Conservation (phyloP, 2,113 vertebrate genomes). For the Poicephalus gulielmi region DNA sequence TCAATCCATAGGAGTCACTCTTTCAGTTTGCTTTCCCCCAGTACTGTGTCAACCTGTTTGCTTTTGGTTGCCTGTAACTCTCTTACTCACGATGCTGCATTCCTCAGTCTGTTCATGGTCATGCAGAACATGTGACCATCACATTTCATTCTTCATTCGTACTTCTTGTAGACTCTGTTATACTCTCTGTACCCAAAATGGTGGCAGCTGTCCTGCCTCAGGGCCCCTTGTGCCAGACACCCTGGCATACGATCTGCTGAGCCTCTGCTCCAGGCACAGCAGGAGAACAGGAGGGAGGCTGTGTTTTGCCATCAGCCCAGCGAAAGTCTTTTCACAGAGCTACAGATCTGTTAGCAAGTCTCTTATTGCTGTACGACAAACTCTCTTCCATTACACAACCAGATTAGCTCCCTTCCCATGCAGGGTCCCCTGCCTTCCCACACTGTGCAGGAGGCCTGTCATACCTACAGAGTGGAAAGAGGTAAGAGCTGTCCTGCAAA, state of each 20-base stretch:
- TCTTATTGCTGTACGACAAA: neutral
- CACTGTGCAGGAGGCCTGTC: neutral
- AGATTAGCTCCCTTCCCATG: neutral
- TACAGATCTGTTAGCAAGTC: neutral
- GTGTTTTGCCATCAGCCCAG: neutral
- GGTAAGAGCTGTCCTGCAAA: neutral
- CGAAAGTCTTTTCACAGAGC: neutral
- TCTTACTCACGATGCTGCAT: neutral
- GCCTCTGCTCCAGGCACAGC: neutral
- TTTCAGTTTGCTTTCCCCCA: neutral
- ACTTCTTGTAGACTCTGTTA: neutral
- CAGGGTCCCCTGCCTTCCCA: neutral
- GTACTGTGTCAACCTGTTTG: neutral
- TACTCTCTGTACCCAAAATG: neutral
- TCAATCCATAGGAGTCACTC: neutral
- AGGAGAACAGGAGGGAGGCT: neutral
- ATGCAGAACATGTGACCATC: fast-evolving
- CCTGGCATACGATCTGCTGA: neutral
- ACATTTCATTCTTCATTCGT: neutral
- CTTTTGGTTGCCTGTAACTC: fast-evolving
- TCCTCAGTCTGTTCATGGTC: neutral
- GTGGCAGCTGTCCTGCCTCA: neutral
- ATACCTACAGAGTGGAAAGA: neutral
- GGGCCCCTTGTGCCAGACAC: neutral
- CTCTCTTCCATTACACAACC: neutral